Evolutionary conservation across 2,888 invertebrate species (phyloP).

Genomic region (Habrosyne pyritoides): DNA sequence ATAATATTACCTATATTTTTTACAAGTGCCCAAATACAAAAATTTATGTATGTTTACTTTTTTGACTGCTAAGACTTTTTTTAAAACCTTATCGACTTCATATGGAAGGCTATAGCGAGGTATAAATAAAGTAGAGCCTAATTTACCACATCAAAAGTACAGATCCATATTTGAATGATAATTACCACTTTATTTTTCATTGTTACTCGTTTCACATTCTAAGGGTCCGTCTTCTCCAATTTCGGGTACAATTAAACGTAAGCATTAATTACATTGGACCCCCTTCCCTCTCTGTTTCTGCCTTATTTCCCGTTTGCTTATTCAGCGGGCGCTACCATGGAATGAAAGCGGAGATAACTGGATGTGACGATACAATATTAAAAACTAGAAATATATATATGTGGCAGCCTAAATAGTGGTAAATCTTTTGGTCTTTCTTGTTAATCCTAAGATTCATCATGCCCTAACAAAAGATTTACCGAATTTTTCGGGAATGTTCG

Average conservation of each 20-base stretch:
- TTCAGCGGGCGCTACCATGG: constrained; percentile 58
- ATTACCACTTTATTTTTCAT: constrained; percentile 52
- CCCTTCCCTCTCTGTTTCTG: constrained; percentile 52
- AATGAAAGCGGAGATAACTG: constrained; percentile 27
- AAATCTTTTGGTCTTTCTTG: too few relatives aligned
- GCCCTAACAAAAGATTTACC: too few relatives aligned
- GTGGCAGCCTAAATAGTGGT: too few relatives aligned
- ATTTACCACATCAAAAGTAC: background rate
- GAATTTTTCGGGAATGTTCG: too few relatives aligned
- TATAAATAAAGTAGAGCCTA: too few relatives aligned
- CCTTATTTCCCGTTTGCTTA: constrained; percentile 81
- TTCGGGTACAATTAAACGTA: constrained; percentile 77
- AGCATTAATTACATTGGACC: constrained; percentile 79
- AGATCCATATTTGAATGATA: constrained; percentile 27
- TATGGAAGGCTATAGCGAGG: too few relatives aligned
- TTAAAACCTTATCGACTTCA: too few relatives aligned
- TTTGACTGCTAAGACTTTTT: too few relatives aligned
- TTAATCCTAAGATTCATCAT: too few relatives aligned
- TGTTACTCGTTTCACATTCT: constrained; percentile 48
- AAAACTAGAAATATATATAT: background rate
- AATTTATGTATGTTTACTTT: too few relatives aligned
- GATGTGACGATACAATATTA: constrained; percentile 33
- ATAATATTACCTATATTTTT: too few relatives aligned
- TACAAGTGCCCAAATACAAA: too few relatives aligned
- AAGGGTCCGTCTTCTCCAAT: constrained; percentile 66